Conservation (phyloP, 2,888 invertebrate species). For the Axea sp. region DNA sequence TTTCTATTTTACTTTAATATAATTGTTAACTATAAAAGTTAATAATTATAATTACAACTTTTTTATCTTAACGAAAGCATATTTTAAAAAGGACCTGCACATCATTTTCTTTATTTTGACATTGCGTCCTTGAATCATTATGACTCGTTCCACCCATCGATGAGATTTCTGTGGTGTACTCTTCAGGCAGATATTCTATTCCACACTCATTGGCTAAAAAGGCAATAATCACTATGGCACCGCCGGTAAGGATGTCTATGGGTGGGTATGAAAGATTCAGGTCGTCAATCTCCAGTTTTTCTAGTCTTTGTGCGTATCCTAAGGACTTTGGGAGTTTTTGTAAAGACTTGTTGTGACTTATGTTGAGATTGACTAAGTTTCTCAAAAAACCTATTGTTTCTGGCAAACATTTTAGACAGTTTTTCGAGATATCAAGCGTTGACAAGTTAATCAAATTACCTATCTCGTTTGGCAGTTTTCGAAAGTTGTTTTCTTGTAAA, state of each 20-base stretch:
- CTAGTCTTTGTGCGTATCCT: slow-evolving; percentile 84
- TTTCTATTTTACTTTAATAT: too few species aligned
- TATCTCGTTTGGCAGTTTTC: slow-evolving; percentile 85
- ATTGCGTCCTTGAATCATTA: slow-evolving; percentile 64
- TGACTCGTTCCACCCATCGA: slow-evolving; percentile 67
- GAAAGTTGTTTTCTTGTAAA: slow-evolving; percentile 86
- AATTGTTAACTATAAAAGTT: too few species aligned
- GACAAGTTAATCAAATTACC: slow-evolving; percentile 83
- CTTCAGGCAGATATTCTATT: slow-evolving; percentile 80
- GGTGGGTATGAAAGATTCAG: slow-evolving; percentile 85
- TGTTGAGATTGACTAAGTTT: slow-evolving; percentile 82
- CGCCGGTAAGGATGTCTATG: slow-evolving; percentile 81
- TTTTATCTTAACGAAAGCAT: not conserved
- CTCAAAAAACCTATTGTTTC: slow-evolving; percentile 83
- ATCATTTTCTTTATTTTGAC: slow-evolving; percentile 71
- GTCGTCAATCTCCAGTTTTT: slow-evolving; percentile 83
- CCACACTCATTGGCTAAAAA: slow-evolving; percentile 79
- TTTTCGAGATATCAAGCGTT: slow-evolving; percentile 86
- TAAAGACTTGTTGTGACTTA: slow-evolving; percentile 83
- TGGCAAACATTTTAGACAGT: slow-evolving; percentile 84
- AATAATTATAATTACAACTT: slow-evolving; percentile 28
- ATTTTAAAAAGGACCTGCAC: slow-evolving; percentile 72
- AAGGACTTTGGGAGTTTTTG: slow-evolving; percentile 84
- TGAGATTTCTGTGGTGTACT: slow-evolving; percentile 67
- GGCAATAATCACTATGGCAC: slow-evolving; percentile 82